Evolutionary conservation across 2,888 invertebrate genomes (phyloP).

Genomic region (Xestoiulus laeticollis): DNA sequence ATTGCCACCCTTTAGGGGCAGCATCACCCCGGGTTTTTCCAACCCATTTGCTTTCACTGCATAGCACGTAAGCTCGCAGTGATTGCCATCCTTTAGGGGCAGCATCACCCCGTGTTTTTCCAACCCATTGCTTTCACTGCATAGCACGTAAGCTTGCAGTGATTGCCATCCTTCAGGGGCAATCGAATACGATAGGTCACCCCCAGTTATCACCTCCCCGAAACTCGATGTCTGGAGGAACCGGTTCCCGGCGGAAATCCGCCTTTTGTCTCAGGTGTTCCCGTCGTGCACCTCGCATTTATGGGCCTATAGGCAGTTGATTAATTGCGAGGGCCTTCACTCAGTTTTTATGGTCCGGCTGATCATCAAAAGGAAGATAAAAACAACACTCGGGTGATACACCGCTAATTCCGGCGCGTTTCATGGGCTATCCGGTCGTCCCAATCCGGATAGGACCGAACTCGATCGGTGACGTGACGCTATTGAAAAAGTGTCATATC

Average conservation of each 20-base stretch:
- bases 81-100: too few relatives aligned
- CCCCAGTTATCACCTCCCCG: background rate
- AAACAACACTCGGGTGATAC: constrained; percentile 1
- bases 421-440: background rate
- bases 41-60: too few relatives aligned
- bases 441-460: background rate
- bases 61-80: too few relatives aligned
- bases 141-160: background rate
- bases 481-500: background rate
- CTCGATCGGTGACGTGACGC: background rate
- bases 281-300: constrained; percentile 3
- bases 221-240: background rate
- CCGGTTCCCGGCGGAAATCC: constrained; percentile 17
- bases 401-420: background rate
- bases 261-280: constrained; percentile 2
- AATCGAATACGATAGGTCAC: background rate
- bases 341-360: background rate
- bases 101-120: too few relatives aligned
- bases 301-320: background rate
- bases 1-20: too few relatives aligned
- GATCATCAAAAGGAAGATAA: constrained; percentile 5
- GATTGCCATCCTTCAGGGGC: background rate
- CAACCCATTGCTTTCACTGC: background rate
- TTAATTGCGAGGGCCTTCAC: constrained; percentile 19
- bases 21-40: too few relatives aligned